These are phyloP conservation scores for Crotalus adamanteus DNA, from an alignment of 2,797 vertebrate species.

Conservation along the genomic window DNA sequence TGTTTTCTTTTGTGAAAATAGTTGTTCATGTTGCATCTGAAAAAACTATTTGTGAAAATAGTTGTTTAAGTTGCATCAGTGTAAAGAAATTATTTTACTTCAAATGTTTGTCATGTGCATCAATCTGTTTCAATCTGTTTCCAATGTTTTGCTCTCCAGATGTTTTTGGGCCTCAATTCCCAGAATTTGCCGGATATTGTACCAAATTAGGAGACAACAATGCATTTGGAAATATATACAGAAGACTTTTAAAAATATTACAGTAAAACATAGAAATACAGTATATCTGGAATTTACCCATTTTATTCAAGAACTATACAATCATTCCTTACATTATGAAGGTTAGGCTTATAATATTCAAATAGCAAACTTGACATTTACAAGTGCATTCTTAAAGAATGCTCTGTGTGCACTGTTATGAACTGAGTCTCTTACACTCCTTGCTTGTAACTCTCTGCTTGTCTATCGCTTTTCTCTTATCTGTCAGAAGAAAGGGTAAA, in stretches of 20 bases:
- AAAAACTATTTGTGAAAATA: background rate
- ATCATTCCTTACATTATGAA: background rate
- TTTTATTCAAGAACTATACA: background rate
- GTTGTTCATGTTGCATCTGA: background rate
- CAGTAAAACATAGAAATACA: background rate
- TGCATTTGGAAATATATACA: background rate
- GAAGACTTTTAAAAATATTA: background rate
- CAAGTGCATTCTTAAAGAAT: background rate
- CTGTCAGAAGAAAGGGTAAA: background rate
- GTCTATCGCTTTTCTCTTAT: background rate
- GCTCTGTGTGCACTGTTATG: background rate
- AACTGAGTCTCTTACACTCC: background rate
- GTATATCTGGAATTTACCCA: background rate
- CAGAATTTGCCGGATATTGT: background rate
- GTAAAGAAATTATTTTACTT: background rate
- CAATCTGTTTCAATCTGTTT: background rate
- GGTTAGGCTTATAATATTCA: background rate
- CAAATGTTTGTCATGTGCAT: background rate
- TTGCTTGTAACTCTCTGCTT: background rate
- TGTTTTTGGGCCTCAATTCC: background rate
- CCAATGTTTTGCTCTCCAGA: background rate
- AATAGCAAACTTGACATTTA: background rate
- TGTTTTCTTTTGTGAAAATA: background rate
- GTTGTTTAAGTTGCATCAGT: background rate
- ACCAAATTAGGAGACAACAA: background rate